A percentile compares a stretch with the other conserved stretches of the same genome.
Conservation (phyloP, 2,888 invertebrate genomes). For the Acleris literana region DNA sequence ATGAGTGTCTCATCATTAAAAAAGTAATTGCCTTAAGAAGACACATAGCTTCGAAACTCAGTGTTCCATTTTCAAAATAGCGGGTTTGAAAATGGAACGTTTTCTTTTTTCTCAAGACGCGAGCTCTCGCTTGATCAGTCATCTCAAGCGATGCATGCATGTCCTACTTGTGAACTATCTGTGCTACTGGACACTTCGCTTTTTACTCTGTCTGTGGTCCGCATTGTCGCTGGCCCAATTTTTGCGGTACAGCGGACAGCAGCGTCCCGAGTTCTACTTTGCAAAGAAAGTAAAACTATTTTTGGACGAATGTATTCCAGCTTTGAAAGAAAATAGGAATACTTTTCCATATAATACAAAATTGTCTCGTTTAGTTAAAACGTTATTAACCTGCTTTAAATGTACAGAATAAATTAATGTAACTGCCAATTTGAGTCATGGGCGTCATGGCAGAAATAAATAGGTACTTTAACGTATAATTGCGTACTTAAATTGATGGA, state of each 20-base stretch:
- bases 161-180: constrained; percentile 28
- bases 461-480: background rate
- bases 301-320: constrained; percentile 3
- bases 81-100: constrained; percentile 26
- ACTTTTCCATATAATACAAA: background rate
- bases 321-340: background rate
- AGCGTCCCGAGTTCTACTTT: constrained; percentile 20
- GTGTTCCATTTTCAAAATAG: constrained; percentile 31
- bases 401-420: too few relatives aligned
- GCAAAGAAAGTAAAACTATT: constrained; percentile 15
- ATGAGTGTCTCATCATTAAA: constrained; percentile 6
- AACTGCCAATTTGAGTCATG: too few relatives aligned
- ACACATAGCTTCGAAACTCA: background rate
- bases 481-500: constrained; percentile 4
- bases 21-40: constrained; percentile 1
- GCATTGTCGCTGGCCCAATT: constrained; percentile 29
- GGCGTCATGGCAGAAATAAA: too few relatives aligned
- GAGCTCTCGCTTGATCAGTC: constrained; percentile 34
- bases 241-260: constrained; percentile 18
- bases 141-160: constrained; percentile 31
- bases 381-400: background rate
- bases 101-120: constrained; percentile 32
- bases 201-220: constrained; percentile 26
- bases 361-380: background rate
- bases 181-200: constrained; percentile 28